Evolutionary conservation across 2,888 invertebrate genomes (phyloP), one percentile per base, ranked within the genome.

Genomic region (Andrena praecox): DNA sequence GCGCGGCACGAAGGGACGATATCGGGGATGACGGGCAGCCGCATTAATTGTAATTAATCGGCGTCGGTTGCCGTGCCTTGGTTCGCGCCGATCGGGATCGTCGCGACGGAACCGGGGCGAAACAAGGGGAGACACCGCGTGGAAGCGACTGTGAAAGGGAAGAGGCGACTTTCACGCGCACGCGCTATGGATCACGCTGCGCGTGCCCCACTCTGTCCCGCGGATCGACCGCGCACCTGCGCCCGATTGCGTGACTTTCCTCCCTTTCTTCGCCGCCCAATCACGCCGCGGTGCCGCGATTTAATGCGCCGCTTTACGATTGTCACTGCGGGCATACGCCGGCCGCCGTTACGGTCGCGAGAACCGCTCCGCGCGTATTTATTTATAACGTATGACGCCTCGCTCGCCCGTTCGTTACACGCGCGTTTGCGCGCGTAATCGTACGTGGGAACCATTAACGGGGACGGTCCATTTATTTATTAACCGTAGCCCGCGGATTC

Each of bases 21-120:
- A 77, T 62, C 29, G 62, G 62, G 83, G 77, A 85, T 88, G 90
- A 91, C 86, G 85, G 88, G 85, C 89, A 87, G 72, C 83, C 87
- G 89, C 87, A 89, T 91, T 91, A 90, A 91, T 91, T 91, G 88
- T 89, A 90, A 90, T 90, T 90, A 90, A 89, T 83, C 85, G 84
- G 82, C 85, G 77, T 78, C 78, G 70, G 75, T 84, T 80, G 72
- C 82, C 83, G 76, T 75, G 79, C 68, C 64, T 66, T 75, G 68
- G 62, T 72, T 67, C 52, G 71, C 84, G 73, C 69, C 74, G 80
- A 82, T 83, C 76, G 76, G 76, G 63, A 63, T 67, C 73, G 24
- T 24, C 56, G 56, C 56, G 10, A 56, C 56, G 56, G 10, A 56
- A 24, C 56, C 56, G 54, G 20, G 54, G 31, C 31, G n/a, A 33